Evolutionary conservation across 2,797 vertebrate genomes (phyloP), one percentile per base, ranked within the genome.

Genomic region (Gorsachius magnificus): DNA sequence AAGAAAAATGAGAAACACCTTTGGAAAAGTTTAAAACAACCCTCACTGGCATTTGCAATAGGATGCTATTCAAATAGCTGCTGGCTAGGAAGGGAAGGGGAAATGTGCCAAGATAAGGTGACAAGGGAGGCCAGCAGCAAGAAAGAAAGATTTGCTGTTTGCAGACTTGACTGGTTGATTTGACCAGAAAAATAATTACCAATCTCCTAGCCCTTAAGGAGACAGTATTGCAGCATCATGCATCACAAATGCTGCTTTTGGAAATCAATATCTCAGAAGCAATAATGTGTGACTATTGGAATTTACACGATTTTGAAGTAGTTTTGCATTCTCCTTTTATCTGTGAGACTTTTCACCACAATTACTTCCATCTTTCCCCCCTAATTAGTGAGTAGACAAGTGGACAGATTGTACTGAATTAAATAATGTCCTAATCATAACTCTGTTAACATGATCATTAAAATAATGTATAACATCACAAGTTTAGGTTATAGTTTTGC

Each of bases 171-270:
- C 68, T 90, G 65, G 57, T 71, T 90, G 93, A 89, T 76, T 93
- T 79, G 72, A 78, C 66, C 81, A 70, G 91, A 92, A 96, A 71
- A 95, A 54, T 84, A 95, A 57, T 83, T 90, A 71, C 19, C 4
- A 3, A 5, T 80, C 63, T 89, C 25, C 22, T 65, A 91, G 68
- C 58, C 45, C 84, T 92, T 58, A 20, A 61, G 74, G n/a, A 95
- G 53, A 80, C 25, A 38, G 12, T 58, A 54, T 12, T 38, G 66
- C 35, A 60, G 57, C 28, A 38, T 60, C 51, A 66, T 78, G 48
- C 20, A 46, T 72, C 74, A 61, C 35, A 83, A 82, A 64, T 7
- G 0, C 36, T 74, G 46, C 35, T 77, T 68, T 61, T 81, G 54
- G 48, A 94, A 75, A 90, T 48, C 16, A 25, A 1, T 61, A n/a